Evolutionary conservation across 2,113 vertebrate species (phyloP).

Genomic region (Oxyura jamaicensis): DNA sequence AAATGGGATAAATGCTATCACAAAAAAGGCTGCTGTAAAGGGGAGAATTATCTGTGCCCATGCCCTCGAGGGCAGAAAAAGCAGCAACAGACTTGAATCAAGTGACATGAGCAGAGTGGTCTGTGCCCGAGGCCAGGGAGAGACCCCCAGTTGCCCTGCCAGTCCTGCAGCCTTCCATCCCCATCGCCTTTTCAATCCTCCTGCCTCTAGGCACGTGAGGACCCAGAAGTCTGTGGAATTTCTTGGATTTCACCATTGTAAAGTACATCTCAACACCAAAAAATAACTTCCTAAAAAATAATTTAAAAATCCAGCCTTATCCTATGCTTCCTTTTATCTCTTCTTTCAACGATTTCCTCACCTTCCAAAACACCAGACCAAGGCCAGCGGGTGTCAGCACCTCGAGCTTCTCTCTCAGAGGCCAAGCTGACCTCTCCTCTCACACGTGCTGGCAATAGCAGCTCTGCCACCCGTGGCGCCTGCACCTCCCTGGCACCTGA

Average conservation of each 20-base stretch:
- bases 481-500: background rate
- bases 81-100: background rate
- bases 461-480: background rate
- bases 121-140: background rate
- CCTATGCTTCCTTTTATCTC: background rate
- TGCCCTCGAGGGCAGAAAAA: background rate
- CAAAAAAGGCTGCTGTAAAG: background rate
- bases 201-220: background rate
- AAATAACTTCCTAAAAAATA: background rate
- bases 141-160: background rate
- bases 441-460: accelerated
- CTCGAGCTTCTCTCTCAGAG: background rate
- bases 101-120: background rate
- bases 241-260: background rate
- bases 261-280: background rate
- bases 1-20: background rate
- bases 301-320: background rate
- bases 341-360: background rate
- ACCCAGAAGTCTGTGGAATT: background rate
- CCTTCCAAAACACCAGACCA: background rate
- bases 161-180: background rate
- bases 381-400: background rate
- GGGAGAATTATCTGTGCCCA: background rate
- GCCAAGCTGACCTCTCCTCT: background rate
- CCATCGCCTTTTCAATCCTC: background rate